A percentile compares a stretch with the other conserved stretches of the same genome.
Conservation (phyloP, 2,797 vertebrate genomes). For the Sebastes diploproa region DNA sequence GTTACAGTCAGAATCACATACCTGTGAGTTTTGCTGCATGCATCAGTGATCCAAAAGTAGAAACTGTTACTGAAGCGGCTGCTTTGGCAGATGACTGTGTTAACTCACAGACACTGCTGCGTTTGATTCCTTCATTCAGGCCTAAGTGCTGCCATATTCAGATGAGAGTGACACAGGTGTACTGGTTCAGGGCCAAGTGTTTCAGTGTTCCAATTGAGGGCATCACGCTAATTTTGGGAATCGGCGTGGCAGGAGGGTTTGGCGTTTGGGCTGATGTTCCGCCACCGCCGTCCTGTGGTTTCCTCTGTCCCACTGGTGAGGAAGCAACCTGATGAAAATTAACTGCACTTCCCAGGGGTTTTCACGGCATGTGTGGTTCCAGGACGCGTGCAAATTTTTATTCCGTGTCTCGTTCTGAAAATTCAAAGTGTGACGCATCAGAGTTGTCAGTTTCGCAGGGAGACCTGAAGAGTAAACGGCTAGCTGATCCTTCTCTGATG, state of each 20-base stretch:
- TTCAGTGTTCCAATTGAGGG: not conserved
- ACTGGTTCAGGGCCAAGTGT: no score
- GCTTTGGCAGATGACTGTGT: not conserved
- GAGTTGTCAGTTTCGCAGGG: not conserved
- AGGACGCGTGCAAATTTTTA: not conserved
- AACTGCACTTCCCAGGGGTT: not conserved
- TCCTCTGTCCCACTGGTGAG: not conserved
- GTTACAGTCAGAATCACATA: no score
- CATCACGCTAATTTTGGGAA: not conserved
- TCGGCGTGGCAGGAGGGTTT: not conserved
- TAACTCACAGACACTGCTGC: not conserved
- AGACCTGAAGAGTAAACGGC: not conserved
- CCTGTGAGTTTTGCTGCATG: not conserved
- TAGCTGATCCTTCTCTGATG: not conserved
- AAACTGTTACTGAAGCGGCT: not conserved
- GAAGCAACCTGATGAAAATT: not conserved
- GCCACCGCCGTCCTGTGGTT: not conserved
- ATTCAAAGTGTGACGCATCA: not conserved
- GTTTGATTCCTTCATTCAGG: no score
- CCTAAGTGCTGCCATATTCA: no score
- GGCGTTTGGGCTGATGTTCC: not conserved
- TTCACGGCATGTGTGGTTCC: not conserved
- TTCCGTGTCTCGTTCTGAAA: not conserved
- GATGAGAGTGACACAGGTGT: no score
- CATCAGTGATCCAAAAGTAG: not conserved